Evolutionary conservation across 2,888 invertebrate genomes (phyloP), one percentile per base, ranked within the genome.

Genomic region (Netelia virgata): DNA sequence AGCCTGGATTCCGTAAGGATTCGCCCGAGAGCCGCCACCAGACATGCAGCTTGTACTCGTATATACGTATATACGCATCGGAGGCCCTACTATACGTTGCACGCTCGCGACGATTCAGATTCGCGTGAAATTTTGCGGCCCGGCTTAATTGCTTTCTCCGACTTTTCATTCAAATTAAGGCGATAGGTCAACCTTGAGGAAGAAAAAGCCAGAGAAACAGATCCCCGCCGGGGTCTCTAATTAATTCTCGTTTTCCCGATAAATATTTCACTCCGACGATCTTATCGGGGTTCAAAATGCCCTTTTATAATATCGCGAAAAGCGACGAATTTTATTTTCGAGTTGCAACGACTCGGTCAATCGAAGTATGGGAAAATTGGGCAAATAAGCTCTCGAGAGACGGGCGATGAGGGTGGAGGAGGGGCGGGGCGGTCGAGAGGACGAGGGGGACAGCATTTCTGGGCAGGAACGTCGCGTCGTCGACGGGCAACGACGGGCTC

Each of bases 121-220:
- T 85, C 79, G 84, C 85, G 86, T 84, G 87, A 88, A 89, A 89
- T 86, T 86, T 86, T 84, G 79, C 83, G 83, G 83, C 82, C 87
- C 86, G 86, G 83, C 88, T 90, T 89, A 89, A 88, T 90, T 89
- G 88, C 88, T 90, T 89, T 89, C 88, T 86, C 88, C 87, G 87
- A 88, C 89, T 88, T 90, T 89, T 89, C 88, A 88, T 89, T 89
- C 85, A 86, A 86, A 86, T 87, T 87, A 85, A 87, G 87, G 76
- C 79, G 80, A 69, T 84, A 74, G 73, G 61, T 74, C 81, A 81
- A 77, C 50, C 64, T 77, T 64, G 64, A 72, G 72, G 28, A 70
- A 16, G 66, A 50, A 43, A 59, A 20, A 57, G 23, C 16, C 47
- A 82, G 64, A 11, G 36, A 81, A 75, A 82, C 63, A 75, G 59